Percentiles rank a stretch among this genome's conserved stretches.
These are phyloP conservation scores for Vidua chalybeata DNA, from an alignment of 2,113 vertebrate genomes.

Conservation along the genomic window DNA sequence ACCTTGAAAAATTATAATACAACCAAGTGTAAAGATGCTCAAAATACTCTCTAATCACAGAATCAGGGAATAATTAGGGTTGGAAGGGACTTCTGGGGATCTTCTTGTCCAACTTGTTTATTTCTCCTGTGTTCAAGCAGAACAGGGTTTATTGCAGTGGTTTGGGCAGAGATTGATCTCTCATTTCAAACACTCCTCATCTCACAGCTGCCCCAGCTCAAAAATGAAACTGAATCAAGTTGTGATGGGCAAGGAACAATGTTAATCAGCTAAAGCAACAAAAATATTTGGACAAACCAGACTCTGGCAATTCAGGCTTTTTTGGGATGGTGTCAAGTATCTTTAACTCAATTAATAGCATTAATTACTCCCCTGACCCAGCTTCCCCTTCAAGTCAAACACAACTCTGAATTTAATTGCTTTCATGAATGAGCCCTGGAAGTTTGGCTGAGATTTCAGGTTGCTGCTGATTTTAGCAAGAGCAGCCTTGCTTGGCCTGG, in stretches of 20 bases:
- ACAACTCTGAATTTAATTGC: too few relatives aligned
- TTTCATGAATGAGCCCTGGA: accelerated
- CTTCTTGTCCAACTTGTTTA: background rate
- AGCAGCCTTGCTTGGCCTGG: accelerated
- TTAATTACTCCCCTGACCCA: background rate
- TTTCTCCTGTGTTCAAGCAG: background rate
- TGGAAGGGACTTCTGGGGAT: background rate
- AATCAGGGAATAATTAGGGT: background rate
- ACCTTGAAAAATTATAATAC: background rate
- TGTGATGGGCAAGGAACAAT: background rate
- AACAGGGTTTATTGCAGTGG: background rate
- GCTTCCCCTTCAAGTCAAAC: background rate
- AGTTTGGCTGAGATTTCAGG: background rate
- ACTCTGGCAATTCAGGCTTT: background rate
- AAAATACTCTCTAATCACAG: background rate
- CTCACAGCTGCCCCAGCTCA: background rate
- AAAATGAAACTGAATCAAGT: background rate
- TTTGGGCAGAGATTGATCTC: background rate
- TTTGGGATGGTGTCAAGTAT: background rate
- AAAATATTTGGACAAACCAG: background rate
- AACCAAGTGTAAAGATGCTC: background rate
- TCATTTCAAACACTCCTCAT: background rate
- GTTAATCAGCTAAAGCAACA: background rate
- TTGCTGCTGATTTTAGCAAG: background rate
- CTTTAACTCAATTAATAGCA: background rate